A percentile compares a stretch with the other conserved stretches of the same genome.
phyloP scores from a whole-genome alignment of 2,113 vertebrate species.

The Megaceryle maxima region DNA sequence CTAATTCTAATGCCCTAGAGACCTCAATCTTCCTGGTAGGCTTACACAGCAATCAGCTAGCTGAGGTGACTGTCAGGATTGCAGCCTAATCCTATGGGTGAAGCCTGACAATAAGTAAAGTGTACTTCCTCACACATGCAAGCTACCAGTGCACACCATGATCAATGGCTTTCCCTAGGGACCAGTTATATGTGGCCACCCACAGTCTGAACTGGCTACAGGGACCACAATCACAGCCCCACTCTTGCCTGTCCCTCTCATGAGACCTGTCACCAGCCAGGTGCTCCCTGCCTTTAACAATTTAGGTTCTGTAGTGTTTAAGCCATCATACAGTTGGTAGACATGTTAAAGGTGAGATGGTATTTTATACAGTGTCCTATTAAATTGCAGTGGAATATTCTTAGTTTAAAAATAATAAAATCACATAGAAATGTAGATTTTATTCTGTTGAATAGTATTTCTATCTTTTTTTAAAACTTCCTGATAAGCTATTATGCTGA shows the following conservation, averaged over 20 bases:
- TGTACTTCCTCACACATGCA: rapidly evolving
- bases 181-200: too few relatives aligned
- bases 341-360: neutral
- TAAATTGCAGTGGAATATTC: neutral
- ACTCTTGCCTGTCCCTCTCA: neutral
- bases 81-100: neutral
- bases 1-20: neutral
- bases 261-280: neutral
- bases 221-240: neutral
- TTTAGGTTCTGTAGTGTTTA: neutral
- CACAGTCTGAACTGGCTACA: rapidly evolving
- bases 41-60: neutral
- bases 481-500: conserved; percentile 18
- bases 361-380: neutral
- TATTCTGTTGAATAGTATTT: conserved; percentile 21
- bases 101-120: neutral
- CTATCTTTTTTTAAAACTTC: neutral
- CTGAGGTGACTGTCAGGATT: neutral
- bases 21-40: neutral
- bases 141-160: neutral
- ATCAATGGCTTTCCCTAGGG: neutral
- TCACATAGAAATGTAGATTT: neutral
- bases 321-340: neutral
- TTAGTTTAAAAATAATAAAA: neutral
- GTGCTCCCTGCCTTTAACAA: neutral